Percentiles rank a stretch among this genome's conserved stretches.
These are phyloP conservation scores for Coturnix japonica DNA, from an alignment of 2,113 vertebrate species.

Conservation along the genomic window DNA sequence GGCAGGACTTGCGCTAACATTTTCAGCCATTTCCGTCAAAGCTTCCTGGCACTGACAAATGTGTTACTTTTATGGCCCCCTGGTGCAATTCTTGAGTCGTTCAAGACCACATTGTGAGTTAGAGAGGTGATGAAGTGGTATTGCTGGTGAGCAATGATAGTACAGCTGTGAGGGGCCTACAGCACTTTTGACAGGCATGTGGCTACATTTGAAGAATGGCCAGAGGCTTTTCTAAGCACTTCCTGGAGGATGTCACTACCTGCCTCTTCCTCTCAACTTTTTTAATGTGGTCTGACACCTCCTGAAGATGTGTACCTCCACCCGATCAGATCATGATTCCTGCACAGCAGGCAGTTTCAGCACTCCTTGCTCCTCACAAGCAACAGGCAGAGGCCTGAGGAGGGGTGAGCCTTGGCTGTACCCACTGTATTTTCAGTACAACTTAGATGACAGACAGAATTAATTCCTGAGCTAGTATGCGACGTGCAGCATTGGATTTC, in stretches of 20 bases:
- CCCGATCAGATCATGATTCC: background rate
- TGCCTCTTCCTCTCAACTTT: background rate
- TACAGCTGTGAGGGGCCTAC: background rate
- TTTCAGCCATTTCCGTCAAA: background rate
- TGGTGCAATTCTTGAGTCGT: background rate
- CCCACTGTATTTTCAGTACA: background rate
- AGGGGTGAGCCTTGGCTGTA: background rate
- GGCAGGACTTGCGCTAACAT: background rate
- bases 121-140: background rate
- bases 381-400: background rate
- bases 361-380: background rate
- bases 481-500: background rate
- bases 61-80: background rate
- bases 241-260: slow-evolving; percentile 15
- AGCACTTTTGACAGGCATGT: accelerated
- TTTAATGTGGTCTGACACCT: background rate
- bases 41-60: background rate
- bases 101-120: background rate
- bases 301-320: background rate
- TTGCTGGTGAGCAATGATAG: background rate
- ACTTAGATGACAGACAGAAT: background rate
- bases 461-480: background rate
- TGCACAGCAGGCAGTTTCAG: background rate
- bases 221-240: background rate
- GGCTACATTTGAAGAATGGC: background rate